Evolutionary conservation across 1,140 invertebrate genomes (phyloP).

Genomic region (Macrobrachium nipponense): DNA sequence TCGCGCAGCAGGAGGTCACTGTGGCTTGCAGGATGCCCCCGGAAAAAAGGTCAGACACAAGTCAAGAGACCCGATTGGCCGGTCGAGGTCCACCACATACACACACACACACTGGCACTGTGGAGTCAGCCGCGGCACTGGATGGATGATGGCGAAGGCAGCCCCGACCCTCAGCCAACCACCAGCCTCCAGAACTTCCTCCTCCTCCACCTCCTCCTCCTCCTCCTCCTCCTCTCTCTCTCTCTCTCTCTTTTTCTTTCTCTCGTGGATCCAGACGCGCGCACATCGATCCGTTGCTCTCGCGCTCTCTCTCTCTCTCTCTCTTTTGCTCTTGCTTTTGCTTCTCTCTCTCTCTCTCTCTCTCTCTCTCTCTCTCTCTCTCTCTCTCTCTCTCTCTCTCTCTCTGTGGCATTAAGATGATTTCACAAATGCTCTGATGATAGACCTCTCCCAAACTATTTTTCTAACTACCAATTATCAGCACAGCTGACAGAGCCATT

Average conservation of each 20-base stretch:
- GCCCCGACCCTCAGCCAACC: neutral
- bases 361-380: conserved; percentile 35
- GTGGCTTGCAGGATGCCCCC: conserved; percentile 11
- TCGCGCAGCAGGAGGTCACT: conserved; percentile 3
- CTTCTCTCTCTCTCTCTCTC: neutral
- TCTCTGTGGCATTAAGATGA: conserved; percentile 4
- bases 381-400: conserved; percentile 37
- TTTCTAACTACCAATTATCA: too few species aligned
- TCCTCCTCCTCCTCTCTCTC: conserved; percentile 21
- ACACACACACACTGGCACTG: conserved; percentile 39
- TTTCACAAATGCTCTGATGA: neutral
- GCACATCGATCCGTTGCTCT: conserved; percentile 48
- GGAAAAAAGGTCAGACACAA: conserved; percentile 44
- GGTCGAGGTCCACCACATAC: conserved; percentile 26
- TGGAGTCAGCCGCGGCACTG: conserved; percentile 56
- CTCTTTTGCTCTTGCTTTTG: conserved; percentile 10
- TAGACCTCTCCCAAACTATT: neutral
- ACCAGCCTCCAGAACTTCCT: conserved; percentile 32
- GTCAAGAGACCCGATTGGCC: conserved; percentile 37
- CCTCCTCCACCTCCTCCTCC: conserved; percentile 32
- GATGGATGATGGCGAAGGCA: conserved; percentile 26
- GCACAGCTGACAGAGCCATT: too few species aligned
- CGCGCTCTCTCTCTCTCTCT: conserved; percentile 27
- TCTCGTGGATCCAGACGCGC: conserved; percentile 24
- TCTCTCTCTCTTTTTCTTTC: neutral